Evolutionary conservation across 1,140 invertebrate genomes (phyloP).

Genomic region (Drosophila bocqueti): DNA sequence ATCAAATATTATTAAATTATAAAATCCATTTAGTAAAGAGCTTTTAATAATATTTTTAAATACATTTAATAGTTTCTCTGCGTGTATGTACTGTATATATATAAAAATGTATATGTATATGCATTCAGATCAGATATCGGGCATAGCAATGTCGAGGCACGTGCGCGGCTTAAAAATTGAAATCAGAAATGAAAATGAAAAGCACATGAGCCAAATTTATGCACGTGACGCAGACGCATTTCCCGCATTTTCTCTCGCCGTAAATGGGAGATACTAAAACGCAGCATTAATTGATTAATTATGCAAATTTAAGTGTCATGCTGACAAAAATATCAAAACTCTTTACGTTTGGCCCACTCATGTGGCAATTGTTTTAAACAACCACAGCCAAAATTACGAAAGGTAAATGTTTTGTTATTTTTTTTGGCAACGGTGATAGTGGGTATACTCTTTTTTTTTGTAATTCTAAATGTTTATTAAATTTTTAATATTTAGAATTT

Average conservation of each 20-base stretch:
- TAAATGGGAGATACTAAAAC: slow-evolving; percentile 39
- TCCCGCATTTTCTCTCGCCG: not conserved
- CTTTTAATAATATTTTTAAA: not conserved
- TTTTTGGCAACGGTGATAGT: not conserved
- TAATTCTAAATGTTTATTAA: not conserved
- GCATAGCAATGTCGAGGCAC: slow-evolving; percentile 63
- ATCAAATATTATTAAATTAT: too few relatives aligned
- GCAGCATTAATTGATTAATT: slow-evolving; percentile 79
- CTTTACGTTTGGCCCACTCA: not conserved
- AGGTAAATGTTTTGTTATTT: not conserved
- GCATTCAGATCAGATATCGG: slow-evolving; percentile 47
- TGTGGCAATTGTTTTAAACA: slow-evolving; percentile 8
- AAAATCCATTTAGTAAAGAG: too few relatives aligned
- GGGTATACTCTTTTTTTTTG: not conserved
- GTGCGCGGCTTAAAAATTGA: slow-evolving; percentile 73
- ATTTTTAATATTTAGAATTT: not conserved
- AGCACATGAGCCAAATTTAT: slow-evolving; percentile 69
- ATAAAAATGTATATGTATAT: slow-evolving; percentile 18
- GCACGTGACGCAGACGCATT: slow-evolving; percentile 57
- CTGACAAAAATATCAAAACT: slow-evolving; percentile 46
- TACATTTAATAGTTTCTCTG: not conserved
- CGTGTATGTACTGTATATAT: slow-evolving; percentile 13
- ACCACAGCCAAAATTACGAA: slow-evolving; percentile 19
- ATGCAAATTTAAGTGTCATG: slow-evolving; percentile 67
- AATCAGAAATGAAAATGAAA: slow-evolving; percentile 60